Base-by-base conservation (phyloP, 2,797 vertebrate species). In the Halcyon badia region DNA sequence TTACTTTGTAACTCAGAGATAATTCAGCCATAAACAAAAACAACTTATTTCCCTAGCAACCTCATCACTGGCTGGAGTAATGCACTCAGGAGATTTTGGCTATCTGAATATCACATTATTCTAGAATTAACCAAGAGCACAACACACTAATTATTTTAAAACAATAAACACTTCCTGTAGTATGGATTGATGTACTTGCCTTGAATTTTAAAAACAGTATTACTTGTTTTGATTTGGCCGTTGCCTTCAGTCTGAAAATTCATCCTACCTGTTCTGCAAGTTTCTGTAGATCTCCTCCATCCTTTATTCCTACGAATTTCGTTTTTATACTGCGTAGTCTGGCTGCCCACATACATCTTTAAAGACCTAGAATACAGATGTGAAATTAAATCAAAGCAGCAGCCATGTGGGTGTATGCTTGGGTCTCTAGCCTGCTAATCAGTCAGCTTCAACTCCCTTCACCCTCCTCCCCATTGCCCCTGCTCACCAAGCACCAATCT, bases 41-140 rank as follows among this genome's bases (percentile, higher is more conserved):
- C 68, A 91, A 25, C 22, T 91, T n/a, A 48, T 93, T 92, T n/a
- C 60, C 71, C 18, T 90, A 71, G 78, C 94, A 95, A 92, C 83
- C 31, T 83, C 69, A 33, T 82, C 39, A 11, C 66, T 84, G 86
- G 28, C 66, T 87, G 48, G 83, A 92, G 79, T 73, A 68, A 77
- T 5, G 25, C 11, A 17, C 19, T 33, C 18, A 11, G 70, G 70
- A 92, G 70, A 73, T 84, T 84, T 70, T 82, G 48, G 18, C 56
- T 72, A 1, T 62, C 60, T 84, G 61, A 84, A 66, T 66, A 84
- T 62, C 4, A 0, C 20, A 9, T 73, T 82, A 41, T 88, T 87
- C 30, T 73, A 44, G 48, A 87, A 82, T 87, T 86, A 84, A 42
- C 58, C 62, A 82, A 60, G 64, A 89, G 25, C 37, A 70, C 25